These are phyloP conservation scores for Plagiodera versicolora DNA, from an alignment of 2,888 invertebrate genomes.

Conservation along the genomic window DNA sequence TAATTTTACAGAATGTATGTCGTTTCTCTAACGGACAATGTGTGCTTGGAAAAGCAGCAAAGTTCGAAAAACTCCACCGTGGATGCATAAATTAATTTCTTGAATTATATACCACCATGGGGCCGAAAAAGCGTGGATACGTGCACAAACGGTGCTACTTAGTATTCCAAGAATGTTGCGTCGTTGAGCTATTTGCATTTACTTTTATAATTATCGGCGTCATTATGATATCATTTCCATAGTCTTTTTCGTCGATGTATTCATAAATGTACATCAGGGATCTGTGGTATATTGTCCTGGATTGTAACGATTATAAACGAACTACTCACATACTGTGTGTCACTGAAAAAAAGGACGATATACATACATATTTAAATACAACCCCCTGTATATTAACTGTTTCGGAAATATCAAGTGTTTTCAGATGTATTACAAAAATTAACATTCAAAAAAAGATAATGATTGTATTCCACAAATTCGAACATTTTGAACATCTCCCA, in stretches of 20 bases:
- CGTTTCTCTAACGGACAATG: conserved; percentile 38
- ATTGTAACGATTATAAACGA: too few relatives aligned
- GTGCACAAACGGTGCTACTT: neutral
- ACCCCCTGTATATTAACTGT: too few relatives aligned
- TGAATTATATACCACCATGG: neutral
- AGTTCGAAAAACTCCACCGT: conserved; percentile 6
- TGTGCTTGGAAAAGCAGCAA: conserved; percentile 17
- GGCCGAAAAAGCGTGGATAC: neutral
- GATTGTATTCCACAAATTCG: too few relatives aligned
- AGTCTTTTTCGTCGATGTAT: neutral
- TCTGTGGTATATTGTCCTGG: too few relatives aligned
- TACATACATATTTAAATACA: too few relatives aligned
- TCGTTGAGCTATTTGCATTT: neutral
- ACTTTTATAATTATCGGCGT: neutral
- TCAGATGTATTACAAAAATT: too few relatives aligned
- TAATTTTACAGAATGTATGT: conserved; percentile 43
- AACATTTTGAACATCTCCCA: too few relatives aligned
- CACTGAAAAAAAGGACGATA: too few relatives aligned
- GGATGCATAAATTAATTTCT: neutral
- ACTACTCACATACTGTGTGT: too few relatives aligned
- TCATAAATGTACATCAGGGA: too few relatives aligned
- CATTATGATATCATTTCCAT: neutral
- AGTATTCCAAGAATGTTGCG: neutral
- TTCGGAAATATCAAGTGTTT: too few relatives aligned
- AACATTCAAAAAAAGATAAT: too few relatives aligned